phyloP scores from a whole-genome alignment of 2,113 vertebrate species.

The Salvelinus namaycush region DNA sequence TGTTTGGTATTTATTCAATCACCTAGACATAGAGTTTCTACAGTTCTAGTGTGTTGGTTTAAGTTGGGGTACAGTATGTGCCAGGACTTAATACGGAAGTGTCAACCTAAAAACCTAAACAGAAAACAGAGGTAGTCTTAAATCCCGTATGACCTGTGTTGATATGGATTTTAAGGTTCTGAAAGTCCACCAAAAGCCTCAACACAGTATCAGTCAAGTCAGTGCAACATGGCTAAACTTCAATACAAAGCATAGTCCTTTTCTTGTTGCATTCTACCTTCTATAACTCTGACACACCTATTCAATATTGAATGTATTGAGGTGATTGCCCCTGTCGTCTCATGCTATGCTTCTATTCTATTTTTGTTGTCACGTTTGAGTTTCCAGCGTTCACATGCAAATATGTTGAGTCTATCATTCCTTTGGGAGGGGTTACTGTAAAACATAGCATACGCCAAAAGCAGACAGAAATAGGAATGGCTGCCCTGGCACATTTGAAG shows the following conservation, averaged over 20 bases:
- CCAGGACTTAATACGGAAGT: too few relatives aligned
- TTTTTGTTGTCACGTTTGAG: not conserved
- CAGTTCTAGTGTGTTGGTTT: too few relatives aligned
- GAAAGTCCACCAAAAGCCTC: too few relatives aligned
- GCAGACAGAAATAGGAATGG: not conserved
- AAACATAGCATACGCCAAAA: not conserved
- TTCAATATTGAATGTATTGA: not conserved
- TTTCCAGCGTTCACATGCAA: not conserved
- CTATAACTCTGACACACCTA: not conserved
- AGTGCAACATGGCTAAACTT: not conserved
- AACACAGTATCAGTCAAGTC: too few relatives aligned
- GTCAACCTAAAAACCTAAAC: too few relatives aligned
- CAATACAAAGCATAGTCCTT: not conserved
- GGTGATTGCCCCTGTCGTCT: not conserved
- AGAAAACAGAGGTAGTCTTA: too few relatives aligned
- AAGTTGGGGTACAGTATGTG: too few relatives aligned
- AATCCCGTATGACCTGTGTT: too few relatives aligned
- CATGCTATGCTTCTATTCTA: not conserved
- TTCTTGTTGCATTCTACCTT: not conserved
- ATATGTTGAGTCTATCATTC: not conserved
- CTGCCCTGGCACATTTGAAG: conserved; percentile 38
- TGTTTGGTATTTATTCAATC: too few relatives aligned
- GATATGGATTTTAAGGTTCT: too few relatives aligned
- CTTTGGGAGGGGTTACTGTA: not conserved
- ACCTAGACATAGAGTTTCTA: too few relatives aligned